Percentiles rank a stretch among this genome's conserved stretches.
These are phyloP conservation scores for Troides aeacus DNA, from an alignment of 2,888 invertebrate species.

Conservation along the genomic window DNA sequence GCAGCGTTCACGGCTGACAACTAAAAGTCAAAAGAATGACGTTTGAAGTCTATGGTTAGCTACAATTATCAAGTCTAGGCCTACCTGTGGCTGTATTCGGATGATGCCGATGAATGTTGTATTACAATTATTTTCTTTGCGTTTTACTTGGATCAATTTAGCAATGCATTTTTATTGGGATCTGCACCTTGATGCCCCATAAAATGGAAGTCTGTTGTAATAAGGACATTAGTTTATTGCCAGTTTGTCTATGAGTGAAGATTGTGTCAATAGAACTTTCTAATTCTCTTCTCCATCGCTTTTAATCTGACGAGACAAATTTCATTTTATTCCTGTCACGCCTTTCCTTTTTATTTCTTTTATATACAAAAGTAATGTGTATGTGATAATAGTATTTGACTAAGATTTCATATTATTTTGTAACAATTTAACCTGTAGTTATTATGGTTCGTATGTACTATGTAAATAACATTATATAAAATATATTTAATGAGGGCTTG, in stretches of 20 bases:
- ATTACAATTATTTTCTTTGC: not conserved
- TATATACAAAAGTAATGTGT: slow-evolving; percentile 49
- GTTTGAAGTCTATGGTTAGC: too few species aligned
- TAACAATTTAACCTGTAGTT: slow-evolving; percentile 61
- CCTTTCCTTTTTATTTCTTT: slow-evolving; percentile 18
- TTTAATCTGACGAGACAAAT: not conserved
- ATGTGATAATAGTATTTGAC: slow-evolving; percentile 72
- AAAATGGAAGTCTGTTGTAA: not conserved
- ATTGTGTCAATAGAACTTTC: not conserved
- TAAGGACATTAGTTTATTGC: slow-evolving; percentile 3
- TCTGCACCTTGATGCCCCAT: slow-evolving; percentile 9
- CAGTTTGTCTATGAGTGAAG: not conserved
- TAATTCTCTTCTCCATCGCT: not conserved
- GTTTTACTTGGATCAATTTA: not conserved
- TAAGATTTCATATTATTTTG: slow-evolving; percentile 67
- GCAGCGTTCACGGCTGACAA: too few species aligned
- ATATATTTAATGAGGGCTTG: slow-evolving; percentile 35
- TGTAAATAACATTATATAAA: slow-evolving; percentile 71
- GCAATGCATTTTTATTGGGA: slow-evolving; percentile 3
- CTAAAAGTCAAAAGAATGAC: too few species aligned
- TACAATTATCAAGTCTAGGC: too few species aligned
- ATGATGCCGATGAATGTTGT: not conserved
- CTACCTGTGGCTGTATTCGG: not conserved
- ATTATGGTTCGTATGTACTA: slow-evolving; percentile 53
- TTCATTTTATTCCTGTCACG: not conserved